Conservation (phyloP, 2,113 vertebrate genomes). For the Myotis davidii region DNA sequence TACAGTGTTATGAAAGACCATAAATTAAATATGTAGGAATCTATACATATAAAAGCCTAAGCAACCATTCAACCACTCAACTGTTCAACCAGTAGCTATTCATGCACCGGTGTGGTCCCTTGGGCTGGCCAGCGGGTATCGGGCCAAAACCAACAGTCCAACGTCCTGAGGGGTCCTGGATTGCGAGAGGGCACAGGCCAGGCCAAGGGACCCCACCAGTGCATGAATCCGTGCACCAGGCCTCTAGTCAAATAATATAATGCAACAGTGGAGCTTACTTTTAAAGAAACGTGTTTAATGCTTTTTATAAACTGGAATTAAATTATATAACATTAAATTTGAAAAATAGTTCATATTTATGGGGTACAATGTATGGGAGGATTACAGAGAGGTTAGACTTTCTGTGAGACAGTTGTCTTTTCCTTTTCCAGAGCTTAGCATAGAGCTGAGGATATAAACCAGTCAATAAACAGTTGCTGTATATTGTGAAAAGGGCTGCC, state of each 20-base stretch:
- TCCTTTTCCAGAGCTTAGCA: background rate
- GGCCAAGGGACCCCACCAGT: too few relatives aligned
- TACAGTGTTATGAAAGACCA: background rate
- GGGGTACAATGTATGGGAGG: background rate
- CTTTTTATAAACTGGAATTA: slow-evolving; percentile 21
- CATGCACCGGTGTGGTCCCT: too few relatives aligned
- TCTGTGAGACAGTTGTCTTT: background rate
- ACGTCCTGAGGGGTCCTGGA: too few relatives aligned
- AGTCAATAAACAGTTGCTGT: background rate
- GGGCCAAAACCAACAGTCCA: too few relatives aligned
- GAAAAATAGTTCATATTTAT: background rate
- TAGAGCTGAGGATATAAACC: background rate
- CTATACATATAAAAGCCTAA: too few relatives aligned
- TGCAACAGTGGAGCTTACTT: background rate
- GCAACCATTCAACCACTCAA: too few relatives aligned
- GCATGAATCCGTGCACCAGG: too few relatives aligned
- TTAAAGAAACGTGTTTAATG: background rate
- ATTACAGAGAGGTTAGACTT: background rate
- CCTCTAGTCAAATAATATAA: background rate
- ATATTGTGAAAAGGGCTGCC: background rate
- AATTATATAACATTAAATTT: background rate
- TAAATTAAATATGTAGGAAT: background rate
- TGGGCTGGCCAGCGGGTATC: too few relatives aligned
- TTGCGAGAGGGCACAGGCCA: too few relatives aligned
- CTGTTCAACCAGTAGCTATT: too few relatives aligned